phyloP scores from a whole-genome alignment of 1,140 invertebrate genomes.

The Stratiolaelaps scimitus region DNA sequence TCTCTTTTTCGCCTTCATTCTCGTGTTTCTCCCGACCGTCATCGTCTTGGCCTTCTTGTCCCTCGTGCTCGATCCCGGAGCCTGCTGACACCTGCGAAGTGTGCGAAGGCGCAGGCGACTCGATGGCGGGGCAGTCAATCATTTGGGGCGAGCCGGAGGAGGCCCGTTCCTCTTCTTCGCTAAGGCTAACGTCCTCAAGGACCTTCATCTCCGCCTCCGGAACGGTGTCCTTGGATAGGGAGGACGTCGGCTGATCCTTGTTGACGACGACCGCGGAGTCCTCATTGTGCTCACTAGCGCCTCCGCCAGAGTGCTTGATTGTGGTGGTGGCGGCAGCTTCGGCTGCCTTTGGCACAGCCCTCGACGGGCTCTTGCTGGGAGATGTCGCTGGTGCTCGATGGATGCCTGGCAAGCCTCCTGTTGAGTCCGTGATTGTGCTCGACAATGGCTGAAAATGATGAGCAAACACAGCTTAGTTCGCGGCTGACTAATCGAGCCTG shows the following conservation, averaged over 20 bases:
- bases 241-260: too few species aligned
- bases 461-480: slow-evolving; percentile 39
- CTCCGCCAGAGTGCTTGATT: background rate
- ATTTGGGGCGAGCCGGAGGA: slow-evolving; percentile 19
- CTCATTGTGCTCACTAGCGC: slow-evolving; percentile 25
- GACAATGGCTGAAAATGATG: slow-evolving; percentile 67
- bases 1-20: slow-evolving; percentile 32
- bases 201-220: background rate
- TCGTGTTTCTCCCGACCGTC: slow-evolving; percentile 31
- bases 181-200: slow-evolving; percentile 6
- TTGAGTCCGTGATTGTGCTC: slow-evolving; percentile 90
- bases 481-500: too few species aligned
- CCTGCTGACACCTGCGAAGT: slow-evolving; percentile 29
- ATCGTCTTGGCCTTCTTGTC: slow-evolving; percentile 30
- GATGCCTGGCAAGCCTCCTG: slow-evolving; percentile 52
- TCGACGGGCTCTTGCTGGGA: too few species aligned
- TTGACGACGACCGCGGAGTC: background rate
- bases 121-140: slow-evolving; percentile 20
- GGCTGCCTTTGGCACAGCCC: too few species aligned
- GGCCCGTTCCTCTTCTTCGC: slow-evolving; percentile 24
- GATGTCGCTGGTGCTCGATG: too few species aligned
- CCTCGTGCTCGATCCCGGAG: slow-evolving; percentile 30
- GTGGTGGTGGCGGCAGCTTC: background rate
- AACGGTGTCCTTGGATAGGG: too few species aligned
- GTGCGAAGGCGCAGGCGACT: slow-evolving; percentile 18